Evolutionary conservation across 2,113 vertebrate genomes (phyloP).

Genomic region (Patagioenas fasciata): DNA sequence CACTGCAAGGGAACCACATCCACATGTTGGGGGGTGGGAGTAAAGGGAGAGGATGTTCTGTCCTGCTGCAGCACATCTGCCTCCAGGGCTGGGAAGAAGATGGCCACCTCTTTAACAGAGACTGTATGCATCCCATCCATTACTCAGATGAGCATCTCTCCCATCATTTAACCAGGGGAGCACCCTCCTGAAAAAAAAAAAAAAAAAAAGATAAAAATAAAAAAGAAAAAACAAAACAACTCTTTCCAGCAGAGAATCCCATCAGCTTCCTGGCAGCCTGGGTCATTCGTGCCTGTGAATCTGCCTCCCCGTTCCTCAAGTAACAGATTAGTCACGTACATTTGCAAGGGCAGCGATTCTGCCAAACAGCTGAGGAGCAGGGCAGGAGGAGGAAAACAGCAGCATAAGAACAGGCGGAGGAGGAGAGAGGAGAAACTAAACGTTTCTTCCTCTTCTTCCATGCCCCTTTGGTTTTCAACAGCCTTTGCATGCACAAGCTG

Average conservation of each 20-base stretch:
- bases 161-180: neutral
- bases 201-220: too few relatives aligned
- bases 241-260: slow-evolving; percentile 4
- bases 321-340: slow-evolving; percentile 63
- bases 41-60: neutral
- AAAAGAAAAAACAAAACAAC: neutral
- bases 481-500: neutral
- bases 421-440: neutral
- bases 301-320: slow-evolving; percentile 35
- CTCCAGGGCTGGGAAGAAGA: neutral
- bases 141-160: neutral
- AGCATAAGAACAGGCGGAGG: neutral
- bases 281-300: slow-evolving; percentile 45
- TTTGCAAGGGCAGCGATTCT: slow-evolving; percentile 23
- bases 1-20: neutral
- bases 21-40: neutral
- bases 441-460: slow-evolving; percentile 2
- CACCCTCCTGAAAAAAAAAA: neutral
- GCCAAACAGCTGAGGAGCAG: slow-evolving; percentile 5
- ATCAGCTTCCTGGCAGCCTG: slow-evolving; percentile 7
- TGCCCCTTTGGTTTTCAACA: neutral
- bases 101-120: neutral
- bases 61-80: neutral
- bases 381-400: slow-evolving; percentile 1
- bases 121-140: neutral